phyloP scores from a whole-genome alignment of 2,888 invertebrate species.

The Drosophila neotestacea region DNA sequence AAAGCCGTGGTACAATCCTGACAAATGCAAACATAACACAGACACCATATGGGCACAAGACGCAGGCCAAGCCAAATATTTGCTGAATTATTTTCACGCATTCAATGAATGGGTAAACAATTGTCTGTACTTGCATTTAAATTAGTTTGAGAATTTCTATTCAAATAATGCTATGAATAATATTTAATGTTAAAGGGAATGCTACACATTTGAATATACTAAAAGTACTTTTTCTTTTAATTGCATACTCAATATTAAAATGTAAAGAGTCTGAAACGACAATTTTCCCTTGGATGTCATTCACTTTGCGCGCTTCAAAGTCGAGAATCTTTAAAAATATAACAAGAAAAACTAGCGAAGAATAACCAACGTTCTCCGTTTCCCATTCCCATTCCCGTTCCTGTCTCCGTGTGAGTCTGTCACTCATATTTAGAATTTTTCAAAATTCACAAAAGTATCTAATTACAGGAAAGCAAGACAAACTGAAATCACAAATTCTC shows the following conservation, averaged over 20 bases:
- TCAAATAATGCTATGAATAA: background rate
- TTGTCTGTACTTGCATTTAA: slow-evolving; percentile 31
- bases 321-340: slow-evolving; percentile 73
- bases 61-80: slow-evolving; percentile 57
- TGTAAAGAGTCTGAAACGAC: slow-evolving; percentile 46
- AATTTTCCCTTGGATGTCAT: slow-evolving; percentile 74
- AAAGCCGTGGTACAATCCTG: slow-evolving; percentile 37
- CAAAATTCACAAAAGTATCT: slow-evolving; percentile 82
- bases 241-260: slow-evolving; percentile 31
- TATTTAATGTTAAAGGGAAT: background rate
- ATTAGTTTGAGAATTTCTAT: slow-evolving; percentile 29
- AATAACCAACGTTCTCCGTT: slow-evolving; percentile 60
- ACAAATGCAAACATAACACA: slow-evolving; percentile 60
- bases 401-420: slow-evolving; percentile 60
- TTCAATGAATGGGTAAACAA: slow-evolving; percentile 65
- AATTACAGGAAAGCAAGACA: slow-evolving; percentile 81
- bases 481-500: slow-evolving; percentile 80
- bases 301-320: slow-evolving; percentile 72
- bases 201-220: background rate
- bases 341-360: slow-evolving; percentile 62
- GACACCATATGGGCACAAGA: slow-evolving; percentile 73
- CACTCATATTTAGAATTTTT: slow-evolving; percentile 79
- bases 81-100: slow-evolving; percentile 70
- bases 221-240: slow-evolving; percentile 29
- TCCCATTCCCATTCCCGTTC: slow-evolving; percentile 1